Conservation (phyloP, 2,113 vertebrate species). For the Empidonax traillii region DNA sequence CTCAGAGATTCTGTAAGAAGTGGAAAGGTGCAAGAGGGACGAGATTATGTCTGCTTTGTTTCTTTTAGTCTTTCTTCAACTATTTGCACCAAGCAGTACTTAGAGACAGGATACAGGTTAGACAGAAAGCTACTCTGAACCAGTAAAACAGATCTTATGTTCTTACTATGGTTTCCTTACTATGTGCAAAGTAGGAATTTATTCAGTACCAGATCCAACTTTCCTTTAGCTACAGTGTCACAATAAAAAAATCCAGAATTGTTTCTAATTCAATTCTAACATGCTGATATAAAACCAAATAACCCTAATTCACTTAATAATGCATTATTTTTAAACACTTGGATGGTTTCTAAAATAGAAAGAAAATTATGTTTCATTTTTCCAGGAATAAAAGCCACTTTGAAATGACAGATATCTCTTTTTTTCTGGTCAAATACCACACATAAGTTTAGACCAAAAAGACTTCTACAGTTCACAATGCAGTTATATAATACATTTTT, state of each 20-base stretch:
- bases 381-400: neutral
- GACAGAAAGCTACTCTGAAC: slow-evolving; percentile 19
- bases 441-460: neutral
- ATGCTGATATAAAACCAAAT: neutral
- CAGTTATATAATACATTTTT: neutral
- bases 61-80: neutral
- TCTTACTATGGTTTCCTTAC: neutral
- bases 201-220: neutral
- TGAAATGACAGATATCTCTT: neutral
- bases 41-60: slow-evolving; percentile 2
- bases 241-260: neutral
- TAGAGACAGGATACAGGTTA: neutral
- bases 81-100: neutral
- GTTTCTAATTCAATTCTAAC: neutral
- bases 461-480: neutral
- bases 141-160: neutral
- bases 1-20: neutral
- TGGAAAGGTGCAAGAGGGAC: neutral
- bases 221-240: neutral
- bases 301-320: neutral
- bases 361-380: neutral
- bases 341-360: neutral
- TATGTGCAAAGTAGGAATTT: neutral
- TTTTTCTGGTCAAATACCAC: neutral
- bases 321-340: neutral